Conservation (phyloP, 2,113 vertebrate species). For the Cygnus atratus region DNA sequence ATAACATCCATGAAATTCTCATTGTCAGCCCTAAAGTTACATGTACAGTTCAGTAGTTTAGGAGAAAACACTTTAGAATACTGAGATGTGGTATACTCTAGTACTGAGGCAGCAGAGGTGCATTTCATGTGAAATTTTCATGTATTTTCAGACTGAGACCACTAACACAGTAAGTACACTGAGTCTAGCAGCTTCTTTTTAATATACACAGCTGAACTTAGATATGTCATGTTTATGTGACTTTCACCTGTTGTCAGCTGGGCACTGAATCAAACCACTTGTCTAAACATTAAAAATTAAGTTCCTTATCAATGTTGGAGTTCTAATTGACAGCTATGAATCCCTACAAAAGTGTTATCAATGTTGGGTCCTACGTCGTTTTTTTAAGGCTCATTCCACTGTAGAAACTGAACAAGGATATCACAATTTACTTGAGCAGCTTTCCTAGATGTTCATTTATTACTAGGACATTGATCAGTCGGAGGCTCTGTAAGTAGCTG, state of each 20-base stretch:
- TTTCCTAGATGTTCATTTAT: not conserved
- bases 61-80: not conserved
- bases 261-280: not conserved
- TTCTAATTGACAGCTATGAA: not conserved
- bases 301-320: not conserved
- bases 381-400: not conserved
- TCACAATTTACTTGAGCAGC: not conserved
- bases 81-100: not conserved
- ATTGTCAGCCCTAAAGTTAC: not conserved
- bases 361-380: not conserved
- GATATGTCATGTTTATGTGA: not conserved
- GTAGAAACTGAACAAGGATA: not conserved
- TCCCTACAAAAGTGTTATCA: not conserved
- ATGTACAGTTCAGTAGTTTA: not conserved
- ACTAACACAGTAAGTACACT: not conserved
- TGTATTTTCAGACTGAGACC: not conserved
- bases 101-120: not conserved
- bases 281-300: not conserved
- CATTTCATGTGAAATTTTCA: not conserved
- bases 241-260: not conserved
- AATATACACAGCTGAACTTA: not conserved
- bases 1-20: not conserved
- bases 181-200: not conserved
- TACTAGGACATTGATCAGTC: not conserved
- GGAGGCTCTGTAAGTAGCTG: not conserved